Base-by-base conservation (phyloP, 2,113 vertebrate genomes). In the Macroglossus sobrinus region DNA sequence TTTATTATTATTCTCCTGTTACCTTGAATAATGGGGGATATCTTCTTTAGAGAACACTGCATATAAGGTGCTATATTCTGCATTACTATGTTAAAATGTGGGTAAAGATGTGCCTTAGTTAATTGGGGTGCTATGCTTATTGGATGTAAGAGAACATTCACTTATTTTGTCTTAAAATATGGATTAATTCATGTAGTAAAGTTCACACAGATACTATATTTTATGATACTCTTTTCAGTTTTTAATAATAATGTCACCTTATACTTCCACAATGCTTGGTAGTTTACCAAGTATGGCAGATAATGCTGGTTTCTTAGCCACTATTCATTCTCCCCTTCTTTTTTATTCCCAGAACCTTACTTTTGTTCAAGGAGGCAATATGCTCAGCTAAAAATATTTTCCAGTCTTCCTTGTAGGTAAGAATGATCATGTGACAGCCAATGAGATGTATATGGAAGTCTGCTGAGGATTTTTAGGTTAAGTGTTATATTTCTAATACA, bases 291-390 rank as follows among this genome's bases (percentile, higher is more conserved):
- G 15, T 69, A 84, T 11, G 63, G 53, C 59, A 75, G 43, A 55
- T 40, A 47, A 7, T 66, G 68, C 74, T 84, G 68, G 12, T 28
- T 69, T 88, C 43, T 53, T 30, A 63, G 30, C 28, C 38, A 57
- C 33, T 63, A 38, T 53, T 35, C 61, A 21, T 66, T 75, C 40
- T 78, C 19, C 14, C 21, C 30, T 95, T 88, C 82, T 85, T 94
- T 59, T 64, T 93, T 64, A 61, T 61, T 92, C 87, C 40, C 26
- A 72, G 84, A 89, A 78, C 50, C 61, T 95, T 81, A 53, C 59
- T 64, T 96, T 97, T 89, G 59, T 95, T 93, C 66, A 81, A 40
- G 82, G 82, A 81, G 59, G 90, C 53, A 93, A 47, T 81, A 40
- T 68, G 40, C 74, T 86, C 22, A 63, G 38, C 47, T 92, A 66